Evolutionary conservation across 1,140 invertebrate species (phyloP), one percentile per base, ranked within the genome.

Genomic region (Sycophaga agraensis): DNA sequence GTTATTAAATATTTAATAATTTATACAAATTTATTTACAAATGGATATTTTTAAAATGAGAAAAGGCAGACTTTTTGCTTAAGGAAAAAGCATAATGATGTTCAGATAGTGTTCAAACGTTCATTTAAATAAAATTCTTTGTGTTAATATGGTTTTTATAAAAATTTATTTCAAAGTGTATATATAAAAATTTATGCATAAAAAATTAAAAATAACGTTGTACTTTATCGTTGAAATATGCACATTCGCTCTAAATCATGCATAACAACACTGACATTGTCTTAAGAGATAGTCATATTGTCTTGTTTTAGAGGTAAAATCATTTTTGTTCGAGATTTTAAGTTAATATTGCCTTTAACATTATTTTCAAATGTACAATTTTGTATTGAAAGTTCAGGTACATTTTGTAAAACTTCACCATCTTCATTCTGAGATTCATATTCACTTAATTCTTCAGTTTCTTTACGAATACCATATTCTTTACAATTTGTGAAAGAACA

Each of bases 401-500:
- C 42, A 46, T 68, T 60, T 26, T 66, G n/a, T 26, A 75, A 50
- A 4, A 76, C 39, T 48, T 80, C 70, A 5, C 51, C 12, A 16
- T 66, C 39, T 12, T 75, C 77, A n/a, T 49, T 63, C 58, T 66
- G 70, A 14, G 31, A 56, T 35, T 73, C 67, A 5, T 28, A 12
- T 21, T 45, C 51, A 21, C 45, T 56, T 6, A 71, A 49, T 56
- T 75, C 67, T 21, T 74, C 63, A 6, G 73, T 73, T 65, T 78
- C 76, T 51, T 78, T 67, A 42, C 75, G 67, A 64, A 81, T 72
- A 5, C 72, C 76, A 19, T 72, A 74, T 49, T 78, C 78, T 50
- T 72, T 75, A 12, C 75, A 74, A 43, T 73, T 59, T 2, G 67
- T 67, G 16, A 81, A 68, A n/a, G 22, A 50, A 53, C 76, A 79